Evolutionary conservation across 2,888 invertebrate species (phyloP), one percentile per base, ranked within the genome.

Genomic region (Agrypnus murinus): DNA sequence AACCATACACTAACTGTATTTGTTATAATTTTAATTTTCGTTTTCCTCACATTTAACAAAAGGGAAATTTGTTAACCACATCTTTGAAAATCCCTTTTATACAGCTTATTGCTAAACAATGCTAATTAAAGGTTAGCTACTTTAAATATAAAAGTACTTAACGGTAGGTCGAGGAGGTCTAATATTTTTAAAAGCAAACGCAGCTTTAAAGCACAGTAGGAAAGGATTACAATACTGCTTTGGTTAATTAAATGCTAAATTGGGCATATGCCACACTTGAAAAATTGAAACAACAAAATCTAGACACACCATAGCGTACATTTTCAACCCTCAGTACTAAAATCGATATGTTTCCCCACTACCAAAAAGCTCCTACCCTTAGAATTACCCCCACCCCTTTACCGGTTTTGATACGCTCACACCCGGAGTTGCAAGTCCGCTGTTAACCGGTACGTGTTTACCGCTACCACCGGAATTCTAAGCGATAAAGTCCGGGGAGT

Each of bases 361-460:
- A 67, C 71, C 48, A 25, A 25, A 60, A 25, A 60, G 57, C 55
- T 58, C 57, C 60, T 58, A 62, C 67, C 57, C 71, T 66, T 63
- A 59, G 62, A 36, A 36, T 60, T 50, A 59, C 38, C 63, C 71
- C 71, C 71, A 67, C 71, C 60, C 53, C 57, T 64, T 25, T 58
- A 67, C 57, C 62, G 67, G 64, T 38, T 71, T 63, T 62, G 62
- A 71, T 64, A 71, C 71, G 71, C 71, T 67, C 71, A 71, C 71
- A 66, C 71, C 67, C 71, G 71, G 71, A 71, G 71, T 71, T 48
- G 71, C 71, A 66, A 71, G 60, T 63, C 57, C 53, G 62, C 67
- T 57, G 71, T 63, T 62, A 71, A 67, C 71, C 67, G 63, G 60
- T 66, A 46, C 66, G 71, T 64, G 71, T 71, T 71, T 71, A 45